phyloP scores from a whole-genome alignment of 2,888 invertebrate genomes.

The Itoplectis maculator region DNA sequence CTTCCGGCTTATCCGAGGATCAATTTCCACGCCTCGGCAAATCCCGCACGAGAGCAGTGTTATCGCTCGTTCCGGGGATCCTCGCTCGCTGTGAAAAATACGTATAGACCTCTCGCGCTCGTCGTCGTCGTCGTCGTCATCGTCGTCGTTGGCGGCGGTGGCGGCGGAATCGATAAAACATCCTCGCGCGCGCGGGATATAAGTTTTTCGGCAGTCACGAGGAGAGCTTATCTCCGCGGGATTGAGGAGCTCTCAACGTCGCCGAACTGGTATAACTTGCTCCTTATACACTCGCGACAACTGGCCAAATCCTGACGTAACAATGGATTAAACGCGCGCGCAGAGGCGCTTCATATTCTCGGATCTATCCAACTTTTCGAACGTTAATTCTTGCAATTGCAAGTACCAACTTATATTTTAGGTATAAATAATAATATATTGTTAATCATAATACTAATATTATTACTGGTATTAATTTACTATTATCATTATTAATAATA shows the following conservation, averaged over 20 bases:
- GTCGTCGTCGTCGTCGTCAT: background rate
- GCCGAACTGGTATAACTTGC: background rate
- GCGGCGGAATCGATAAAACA: background rate
- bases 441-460: background rate
- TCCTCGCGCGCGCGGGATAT: background rate
- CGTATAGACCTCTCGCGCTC: background rate
- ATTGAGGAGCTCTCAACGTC: conserved; percentile 2
- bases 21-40: conserved; percentile 29
- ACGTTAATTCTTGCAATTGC: too few species aligned
- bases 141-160: too few species aligned
- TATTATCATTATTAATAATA: too few species aligned
- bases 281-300: background rate
- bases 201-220: conserved; percentile 23
- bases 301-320: conserved; percentile 14
- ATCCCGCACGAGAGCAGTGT: conserved; percentile 22
- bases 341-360: background rate
- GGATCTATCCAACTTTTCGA: background rate
- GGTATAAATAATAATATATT: background rate
- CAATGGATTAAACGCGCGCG: background rate
- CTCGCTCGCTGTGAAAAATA: background rate
- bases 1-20: conserved; percentile 29
- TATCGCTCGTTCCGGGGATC: conserved; percentile 8
- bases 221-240: conserved; percentile 5
- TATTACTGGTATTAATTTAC: too few species aligned
- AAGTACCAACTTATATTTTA: background rate